phyloP scores from a whole-genome alignment of 1,140 invertebrate genomes.

The Hyposmocoma kahamanoa region DNA sequence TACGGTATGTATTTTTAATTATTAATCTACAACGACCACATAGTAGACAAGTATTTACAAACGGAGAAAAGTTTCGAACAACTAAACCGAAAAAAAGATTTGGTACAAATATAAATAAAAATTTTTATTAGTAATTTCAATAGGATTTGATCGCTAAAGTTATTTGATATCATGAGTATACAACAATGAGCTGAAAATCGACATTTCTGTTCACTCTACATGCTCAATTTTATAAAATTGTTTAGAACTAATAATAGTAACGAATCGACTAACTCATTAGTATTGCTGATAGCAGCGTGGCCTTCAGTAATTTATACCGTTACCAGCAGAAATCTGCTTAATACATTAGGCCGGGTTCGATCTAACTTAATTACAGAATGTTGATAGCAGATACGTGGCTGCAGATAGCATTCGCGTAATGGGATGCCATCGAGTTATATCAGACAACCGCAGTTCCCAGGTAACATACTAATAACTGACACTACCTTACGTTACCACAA shows the following conservation, averaged over 20 bases:
- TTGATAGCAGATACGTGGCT: not conserved
- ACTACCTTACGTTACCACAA: not conserved
- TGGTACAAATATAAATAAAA: too few species aligned
- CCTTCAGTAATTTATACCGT: slow-evolving; percentile 13
- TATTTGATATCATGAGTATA: not conserved
- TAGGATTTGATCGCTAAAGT: not conserved
- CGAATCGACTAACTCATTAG: too few species aligned
- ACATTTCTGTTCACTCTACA: not conserved
- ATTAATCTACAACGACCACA: too few species aligned
- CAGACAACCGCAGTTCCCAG: not conserved
- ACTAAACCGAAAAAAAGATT: too few species aligned
- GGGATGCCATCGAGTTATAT: not conserved
- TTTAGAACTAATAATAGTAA: not conserved
- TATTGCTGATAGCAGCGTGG: not conserved
- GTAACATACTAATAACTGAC: not conserved
- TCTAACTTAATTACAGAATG: not conserved
- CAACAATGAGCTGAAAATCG: not conserved
- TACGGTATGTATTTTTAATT: too few species aligned
- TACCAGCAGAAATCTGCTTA: slow-evolving; percentile 15
- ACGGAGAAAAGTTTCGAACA: too few species aligned
- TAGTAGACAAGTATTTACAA: too few species aligned
- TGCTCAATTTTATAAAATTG: not conserved
- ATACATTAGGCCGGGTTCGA: slow-evolving; percentile 8
- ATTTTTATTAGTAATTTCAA: too few species aligned
- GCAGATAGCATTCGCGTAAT: not conserved